These are phyloP conservation scores for Orussus abietinus DNA, from an alignment of 1,140 invertebrate genomes.

Conservation along the genomic window DNA sequence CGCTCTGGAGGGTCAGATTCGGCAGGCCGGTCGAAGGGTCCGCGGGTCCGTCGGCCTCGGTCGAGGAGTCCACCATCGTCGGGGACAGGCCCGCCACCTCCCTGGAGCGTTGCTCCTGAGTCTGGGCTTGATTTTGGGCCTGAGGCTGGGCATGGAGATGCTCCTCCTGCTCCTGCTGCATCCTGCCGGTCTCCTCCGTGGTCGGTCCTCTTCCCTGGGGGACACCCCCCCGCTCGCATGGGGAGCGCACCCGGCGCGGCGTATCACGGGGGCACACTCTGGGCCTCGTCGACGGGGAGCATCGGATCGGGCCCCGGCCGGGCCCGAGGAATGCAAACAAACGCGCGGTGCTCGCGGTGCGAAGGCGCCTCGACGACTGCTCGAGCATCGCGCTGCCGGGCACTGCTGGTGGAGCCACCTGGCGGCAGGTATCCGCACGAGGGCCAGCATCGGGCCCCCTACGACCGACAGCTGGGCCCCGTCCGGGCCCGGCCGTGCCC, in stretches of 20 bases:
- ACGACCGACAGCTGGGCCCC: constrained; percentile 12
- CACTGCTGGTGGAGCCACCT: constrained; percentile 53
- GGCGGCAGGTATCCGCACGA: constrained; percentile 40
- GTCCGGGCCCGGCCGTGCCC: no score
- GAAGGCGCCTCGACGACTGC: constrained; percentile 49
- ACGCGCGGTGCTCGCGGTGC: constrained; percentile 46
- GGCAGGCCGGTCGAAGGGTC: constrained; percentile 35
- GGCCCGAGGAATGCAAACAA: constrained; percentile 10
- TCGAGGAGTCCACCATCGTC: constrained; percentile 19
- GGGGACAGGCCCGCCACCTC: constrained; percentile 12
- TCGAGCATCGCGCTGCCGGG: constrained; percentile 41
- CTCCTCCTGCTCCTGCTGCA: constrained; percentile 35
- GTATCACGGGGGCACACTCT: constrained; percentile 10
- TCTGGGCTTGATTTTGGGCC: constrained; percentile 19
- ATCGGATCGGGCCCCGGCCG: constrained; percentile 18
- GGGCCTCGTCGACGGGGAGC: constrained; percentile 11
- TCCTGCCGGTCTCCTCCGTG: no score
- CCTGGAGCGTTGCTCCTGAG: constrained; percentile 20
- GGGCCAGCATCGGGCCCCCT: constrained; percentile 18
- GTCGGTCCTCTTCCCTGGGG: no score
- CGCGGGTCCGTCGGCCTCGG: constrained; percentile 20
- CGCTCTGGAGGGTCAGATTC: constrained; percentile 45
- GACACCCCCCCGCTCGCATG: neutral
- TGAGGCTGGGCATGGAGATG: constrained; percentile 23
- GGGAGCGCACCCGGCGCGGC: neutral